phyloP scores from a whole-genome alignment of 2,797 vertebrate species.

The Rhinophrynus dorsalis region DNA sequence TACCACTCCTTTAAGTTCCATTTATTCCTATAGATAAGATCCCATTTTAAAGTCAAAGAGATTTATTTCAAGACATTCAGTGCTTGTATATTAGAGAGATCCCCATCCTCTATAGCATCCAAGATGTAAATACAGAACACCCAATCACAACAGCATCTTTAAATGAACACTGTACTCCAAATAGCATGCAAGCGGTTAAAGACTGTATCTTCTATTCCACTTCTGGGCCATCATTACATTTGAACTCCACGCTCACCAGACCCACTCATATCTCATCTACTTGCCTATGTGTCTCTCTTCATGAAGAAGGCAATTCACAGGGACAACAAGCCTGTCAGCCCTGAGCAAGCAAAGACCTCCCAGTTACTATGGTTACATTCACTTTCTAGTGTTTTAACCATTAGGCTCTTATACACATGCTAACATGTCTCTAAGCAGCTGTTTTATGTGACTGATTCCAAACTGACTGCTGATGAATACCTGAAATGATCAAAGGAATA shows the following conservation, averaged over 20 bases:
- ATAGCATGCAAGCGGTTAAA: too few species aligned
- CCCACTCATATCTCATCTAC: neutral
- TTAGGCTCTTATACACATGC: conserved; percentile 27
- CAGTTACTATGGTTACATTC: conserved; percentile 42
- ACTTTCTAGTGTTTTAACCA: conserved; percentile 34
- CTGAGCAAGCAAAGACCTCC: conserved; percentile 16
- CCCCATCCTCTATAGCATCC: too few species aligned
- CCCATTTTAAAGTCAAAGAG: too few species aligned
- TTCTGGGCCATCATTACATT: conserved; percentile 7
- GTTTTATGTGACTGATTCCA: conserved; percentile 30
- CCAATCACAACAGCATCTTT: too few species aligned
- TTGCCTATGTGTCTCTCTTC: conserved; percentile 10
- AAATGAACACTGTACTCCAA: too few species aligned
- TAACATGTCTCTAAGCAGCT: conserved; percentile 29
- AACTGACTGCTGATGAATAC: conserved; percentile 7
- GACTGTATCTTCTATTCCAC: neutral
- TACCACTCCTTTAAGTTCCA: too few species aligned
- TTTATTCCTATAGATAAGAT: too few species aligned
- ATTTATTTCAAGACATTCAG: too few species aligned
- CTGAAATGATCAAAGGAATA: conserved; percentile 32
- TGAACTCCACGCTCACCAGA: conserved; percentile 6
- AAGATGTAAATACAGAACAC: too few species aligned
- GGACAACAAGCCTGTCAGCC: conserved; percentile 26
- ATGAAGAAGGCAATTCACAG: conserved; percentile 20
- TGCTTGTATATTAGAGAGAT: too few species aligned